A percentile compares a stretch with the other conserved stretches of the same genome.
These are phyloP conservation scores for Trichonephila clavata DNA, from an alignment of 1,140 invertebrate genomes.

Conservation along the genomic window DNA sequence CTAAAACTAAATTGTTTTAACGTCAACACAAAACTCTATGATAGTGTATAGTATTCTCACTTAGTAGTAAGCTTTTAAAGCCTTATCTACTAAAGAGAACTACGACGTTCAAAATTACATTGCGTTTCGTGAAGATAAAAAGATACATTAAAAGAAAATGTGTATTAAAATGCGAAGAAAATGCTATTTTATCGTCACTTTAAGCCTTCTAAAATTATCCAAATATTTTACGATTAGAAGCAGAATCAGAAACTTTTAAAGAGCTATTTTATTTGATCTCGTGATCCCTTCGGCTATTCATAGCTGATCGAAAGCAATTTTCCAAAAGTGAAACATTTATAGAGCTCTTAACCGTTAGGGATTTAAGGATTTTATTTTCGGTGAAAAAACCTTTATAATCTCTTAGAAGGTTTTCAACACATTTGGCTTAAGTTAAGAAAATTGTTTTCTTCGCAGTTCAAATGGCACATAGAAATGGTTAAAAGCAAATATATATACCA, in stretches of 20 bases:
- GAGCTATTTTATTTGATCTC: slow-evolving; percentile 5
- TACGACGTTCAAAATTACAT: background rate
- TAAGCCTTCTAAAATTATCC: background rate
- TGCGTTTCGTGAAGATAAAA: background rate
- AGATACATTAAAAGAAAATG: too few relatives aligned
- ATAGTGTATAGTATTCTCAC: too few relatives aligned
- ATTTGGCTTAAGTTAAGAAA: too few relatives aligned
- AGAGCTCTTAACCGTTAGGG: background rate
- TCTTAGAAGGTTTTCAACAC: too few relatives aligned
- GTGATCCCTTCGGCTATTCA: background rate
- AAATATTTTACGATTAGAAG: background rate
- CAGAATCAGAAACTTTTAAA: background rate
- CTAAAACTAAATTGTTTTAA: too few relatives aligned
- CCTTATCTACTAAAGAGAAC: background rate
- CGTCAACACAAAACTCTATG: too few relatives aligned
- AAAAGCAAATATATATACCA: too few relatives aligned
- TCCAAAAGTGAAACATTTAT: background rate
- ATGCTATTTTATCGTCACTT: background rate
- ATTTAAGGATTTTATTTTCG: too few relatives aligned
- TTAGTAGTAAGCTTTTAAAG: too few relatives aligned
- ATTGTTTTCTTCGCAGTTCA: too few relatives aligned
- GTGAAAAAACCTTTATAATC: too few relatives aligned
- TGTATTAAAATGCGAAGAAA: background rate
- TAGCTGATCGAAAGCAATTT: background rate
- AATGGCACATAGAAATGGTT: too few relatives aligned